phyloP scores from a whole-genome alignment of 2,888 invertebrate genomes.

The Neoaliturus tenellus region DNA sequence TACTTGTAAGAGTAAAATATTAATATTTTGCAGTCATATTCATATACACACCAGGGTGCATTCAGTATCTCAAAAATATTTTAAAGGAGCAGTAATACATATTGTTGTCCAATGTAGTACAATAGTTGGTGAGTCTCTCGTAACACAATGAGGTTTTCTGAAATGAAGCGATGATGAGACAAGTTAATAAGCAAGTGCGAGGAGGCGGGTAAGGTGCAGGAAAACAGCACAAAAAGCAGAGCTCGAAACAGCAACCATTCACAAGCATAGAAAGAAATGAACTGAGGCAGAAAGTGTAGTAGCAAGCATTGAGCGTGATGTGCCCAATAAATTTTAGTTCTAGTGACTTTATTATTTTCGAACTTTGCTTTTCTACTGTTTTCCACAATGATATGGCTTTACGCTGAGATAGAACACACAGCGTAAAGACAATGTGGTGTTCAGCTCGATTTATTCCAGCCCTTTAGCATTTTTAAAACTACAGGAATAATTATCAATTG shows the following conservation, averaged over 20 bases:
- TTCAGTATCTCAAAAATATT: too few species aligned
- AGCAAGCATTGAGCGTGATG: slow-evolving; percentile 64
- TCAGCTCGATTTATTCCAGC: slow-evolving; percentile 25
- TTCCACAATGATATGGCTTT: slow-evolving; percentile 19
- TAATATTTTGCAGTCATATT: too few species aligned
- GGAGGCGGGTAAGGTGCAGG: slow-evolving; percentile 52
- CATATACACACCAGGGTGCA: too few species aligned
- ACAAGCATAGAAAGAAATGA: slow-evolving; percentile 60
- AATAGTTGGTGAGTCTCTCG: too few species aligned
- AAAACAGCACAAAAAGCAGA: slow-evolving; percentile 62
- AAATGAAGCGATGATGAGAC: neutral
- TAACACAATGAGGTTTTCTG: too few species aligned
- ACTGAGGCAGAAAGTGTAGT: slow-evolving; percentile 45
- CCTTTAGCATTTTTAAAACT: slow-evolving; percentile 11
- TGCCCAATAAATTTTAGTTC: slow-evolving; percentile 72
- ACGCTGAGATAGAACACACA: neutral
- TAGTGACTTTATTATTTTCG: slow-evolving; percentile 66
- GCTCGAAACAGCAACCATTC: slow-evolving; percentile 62
- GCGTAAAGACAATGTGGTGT: neutral
- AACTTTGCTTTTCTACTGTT: slow-evolving; percentile 72
- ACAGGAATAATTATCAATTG: neutral
- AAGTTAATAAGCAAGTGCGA: slow-evolving; percentile 48
- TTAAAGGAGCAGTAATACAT: too few species aligned
- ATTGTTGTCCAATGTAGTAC: too few species aligned
- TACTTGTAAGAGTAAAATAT: too few species aligned